A percentile compares a stretch with the other conserved stretches of the same genome.
Conservation (phyloP, 2,888 invertebrate genomes). For the Gandaritis pyraliata region DNA sequence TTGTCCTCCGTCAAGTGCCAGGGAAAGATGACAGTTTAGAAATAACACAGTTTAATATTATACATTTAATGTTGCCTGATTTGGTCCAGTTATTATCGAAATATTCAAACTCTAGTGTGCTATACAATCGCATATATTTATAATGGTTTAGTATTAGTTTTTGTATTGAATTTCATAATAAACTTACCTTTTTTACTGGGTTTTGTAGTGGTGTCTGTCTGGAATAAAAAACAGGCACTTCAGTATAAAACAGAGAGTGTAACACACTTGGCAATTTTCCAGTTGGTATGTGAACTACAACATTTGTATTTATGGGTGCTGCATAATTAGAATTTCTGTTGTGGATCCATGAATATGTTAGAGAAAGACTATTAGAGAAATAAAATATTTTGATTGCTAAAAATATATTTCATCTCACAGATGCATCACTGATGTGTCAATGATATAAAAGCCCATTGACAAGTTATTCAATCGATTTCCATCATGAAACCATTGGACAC, state of each 20-base stretch:
- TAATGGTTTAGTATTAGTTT: constrained; percentile 10
- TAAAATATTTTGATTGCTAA: constrained; percentile 44
- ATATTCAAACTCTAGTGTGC: constrained; percentile 1
- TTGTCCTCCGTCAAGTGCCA: constrained; percentile 21
- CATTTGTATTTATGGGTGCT: constrained; percentile 43
- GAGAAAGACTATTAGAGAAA: constrained; percentile 58
- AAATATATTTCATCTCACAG: constrained; percentile 42
- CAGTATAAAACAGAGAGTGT: constrained; percentile 28
- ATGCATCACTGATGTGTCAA: constrained; percentile 3
- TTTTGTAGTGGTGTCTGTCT: constrained; percentile 85
- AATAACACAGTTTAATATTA: constrained; percentile 10
- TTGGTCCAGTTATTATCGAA: background rate
- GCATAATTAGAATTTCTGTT: constrained; percentile 33
- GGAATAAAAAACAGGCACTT: constrained; percentile 58
- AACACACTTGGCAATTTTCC: constrained; percentile 53
- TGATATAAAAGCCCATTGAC: background rate
- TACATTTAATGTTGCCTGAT: constrained; percentile 12
- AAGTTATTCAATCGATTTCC: constrained; percentile 68
- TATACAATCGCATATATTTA: constrained; percentile 8
- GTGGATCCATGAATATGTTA: constrained; percentile 44
- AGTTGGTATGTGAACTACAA: constrained; percentile 40
- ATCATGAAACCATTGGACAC: constrained; percentile 50
- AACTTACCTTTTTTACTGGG: constrained; percentile 80
- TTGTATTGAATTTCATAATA: constrained; percentile 7
- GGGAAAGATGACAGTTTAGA: constrained; percentile 17